Evolutionary conservation across 2,113 vertebrate genomes (phyloP), one percentile per base, ranked within the genome.

Genomic region (Panthera leo): DNA sequence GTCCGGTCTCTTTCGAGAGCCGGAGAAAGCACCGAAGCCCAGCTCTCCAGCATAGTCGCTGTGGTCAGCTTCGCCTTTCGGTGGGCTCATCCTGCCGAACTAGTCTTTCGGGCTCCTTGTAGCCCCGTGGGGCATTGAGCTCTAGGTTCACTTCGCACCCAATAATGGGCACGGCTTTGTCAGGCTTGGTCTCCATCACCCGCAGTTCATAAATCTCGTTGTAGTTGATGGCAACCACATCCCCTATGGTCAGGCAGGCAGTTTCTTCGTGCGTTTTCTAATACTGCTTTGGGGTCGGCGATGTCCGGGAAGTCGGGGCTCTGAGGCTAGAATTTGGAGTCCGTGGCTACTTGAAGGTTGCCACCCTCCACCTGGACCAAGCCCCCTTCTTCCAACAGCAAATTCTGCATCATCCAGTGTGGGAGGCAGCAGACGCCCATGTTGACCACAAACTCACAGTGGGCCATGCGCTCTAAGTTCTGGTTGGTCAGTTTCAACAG

Each of bases 361-460:
- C 99, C 99, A 36, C 99, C 99, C 96, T 99, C 99, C 85, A 99
- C 99, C 90, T 99, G 99, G 45, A 99, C 99, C 83, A 99, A 98
- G 39, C 99, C 99, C 6, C 99, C 99, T 98, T 99, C 99, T 95
- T 99, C 99, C 98, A 99, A 97, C 63, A 99, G 98, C 91, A 99
- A 98, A 97, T 99, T 99, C 98, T 99, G 99, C 99, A 99, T 99
- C 99, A 99, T 99, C 99, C 99, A 99, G 97, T 99, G 99, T 12
- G 99, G 99, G 25, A 99, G 99, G 94, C 99, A 99, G 98, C 99
- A 99, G 91, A 99, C 99, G 75, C 99, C 99, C 97, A 99, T 99
- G 53, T 99, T 99, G 31, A 99, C 99, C 97, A 99, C 99, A 97
- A 99, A 99, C 98, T 99, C 99, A 53, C 99, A 99, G 97, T 99